Base-by-base conservation (phyloP, 2,797 vertebrate genomes). In the Smutsia gigantea region DNA sequence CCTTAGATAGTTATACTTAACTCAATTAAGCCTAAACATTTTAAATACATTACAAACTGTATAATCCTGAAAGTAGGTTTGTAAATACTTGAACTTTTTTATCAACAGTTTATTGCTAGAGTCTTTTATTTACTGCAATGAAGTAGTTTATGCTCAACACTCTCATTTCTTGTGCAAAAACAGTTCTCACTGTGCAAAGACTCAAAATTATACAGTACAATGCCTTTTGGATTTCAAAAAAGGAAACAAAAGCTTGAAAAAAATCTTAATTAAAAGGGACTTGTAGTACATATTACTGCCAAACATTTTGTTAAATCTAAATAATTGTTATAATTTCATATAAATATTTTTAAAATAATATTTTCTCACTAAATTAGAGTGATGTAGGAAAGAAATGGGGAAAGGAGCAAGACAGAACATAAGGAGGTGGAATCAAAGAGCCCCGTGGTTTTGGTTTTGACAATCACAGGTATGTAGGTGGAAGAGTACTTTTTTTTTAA, bases 1-100 rank as follows among this genome's bases (percentile, higher is more conserved):
- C 93, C 21, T 78, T 81, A 93, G 68, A 31, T 94, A 81, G 90
- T 64, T 95, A 77, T 63, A 78, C 17, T 57, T 95, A 86, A 89
- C 13, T 53, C 75, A 95, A 82, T 95, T 95, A 86, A 93, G 5
- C 17, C 57, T 81, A 89, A 18, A 15, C 34, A 79, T 68, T 95
- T 37, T 37, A 85, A 95, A 53, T 74, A 74, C 6, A 63, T 15
- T 59, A 9, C 27, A 55, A 2, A 84, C 13, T 53, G 4, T 68
- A 49, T 5, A 66, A 42, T 84, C 42, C 77, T 95, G 37, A 94
- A 59, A 34, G 10, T 39, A 68, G 14, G 19, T 79, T 68, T 87
- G 27, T 17, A 61, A 96, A 68, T 18, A 95, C 17, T 59, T 74
- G 15, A 39, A 68, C 9, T 59, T 49, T 86, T 90, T 92, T 96